Evolutionary conservation across 2,113 vertebrate species (phyloP).

Genomic region (Rhinoderma darwinii): DNA sequence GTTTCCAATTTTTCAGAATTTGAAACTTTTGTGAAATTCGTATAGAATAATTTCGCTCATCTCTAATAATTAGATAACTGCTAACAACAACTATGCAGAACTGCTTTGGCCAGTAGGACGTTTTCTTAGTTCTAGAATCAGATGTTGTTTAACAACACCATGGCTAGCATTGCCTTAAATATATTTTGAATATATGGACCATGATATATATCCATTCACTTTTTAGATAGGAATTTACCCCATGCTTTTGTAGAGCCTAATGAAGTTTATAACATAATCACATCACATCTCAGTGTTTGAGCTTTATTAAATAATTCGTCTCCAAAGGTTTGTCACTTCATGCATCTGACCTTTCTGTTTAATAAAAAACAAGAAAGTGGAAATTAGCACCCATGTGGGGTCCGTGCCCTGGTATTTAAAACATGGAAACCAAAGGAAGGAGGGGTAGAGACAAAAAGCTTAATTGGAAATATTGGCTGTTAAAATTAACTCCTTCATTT

Average conservation of each 20-base stretch:
- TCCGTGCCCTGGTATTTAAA: slow-evolving; percentile 57
- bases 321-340: slow-evolving; percentile 37
- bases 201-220: background rate
- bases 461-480: slow-evolving; percentile 46
- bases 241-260: background rate
- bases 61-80: no score
- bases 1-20: no score
- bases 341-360: slow-evolving; percentile 58
- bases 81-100: no score
- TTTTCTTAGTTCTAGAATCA: no score
- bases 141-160: background rate
- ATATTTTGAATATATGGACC: background rate
- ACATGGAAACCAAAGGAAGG: background rate
- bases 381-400: slow-evolving; percentile 52
- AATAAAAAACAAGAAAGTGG: slow-evolving; percentile 51
- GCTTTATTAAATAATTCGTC: slow-evolving; percentile 53
- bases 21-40: no score
- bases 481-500: slow-evolving; percentile 24
- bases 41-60: no score
- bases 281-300: slow-evolving; percentile 9
- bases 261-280: slow-evolving; percentile 49
- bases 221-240: background rate
- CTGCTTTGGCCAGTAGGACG: no score
- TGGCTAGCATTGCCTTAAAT: background rate
- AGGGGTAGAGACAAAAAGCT: slow-evolving; percentile 4